phyloP scores from a whole-genome alignment of 2,797 vertebrate genomes.

The Argya squamiceps region DNA sequence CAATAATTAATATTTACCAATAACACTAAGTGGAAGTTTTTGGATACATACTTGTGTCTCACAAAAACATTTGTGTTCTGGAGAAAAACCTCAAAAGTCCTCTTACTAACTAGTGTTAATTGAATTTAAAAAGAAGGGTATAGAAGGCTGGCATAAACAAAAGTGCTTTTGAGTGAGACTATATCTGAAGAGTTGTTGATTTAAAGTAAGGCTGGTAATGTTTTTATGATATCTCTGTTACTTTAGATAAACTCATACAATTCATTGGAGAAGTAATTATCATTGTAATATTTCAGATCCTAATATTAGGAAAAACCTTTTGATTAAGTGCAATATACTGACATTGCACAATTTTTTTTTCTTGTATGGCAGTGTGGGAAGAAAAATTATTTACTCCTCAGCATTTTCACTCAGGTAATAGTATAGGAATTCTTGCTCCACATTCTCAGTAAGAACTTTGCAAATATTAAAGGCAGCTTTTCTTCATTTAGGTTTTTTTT shows the following conservation, averaged over 20 bases:
- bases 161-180: not conserved
- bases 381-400: not conserved
- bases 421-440: not conserved
- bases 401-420: not conserved
- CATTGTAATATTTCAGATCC: conserved; percentile 19
- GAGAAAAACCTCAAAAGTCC: conserved; percentile 13
- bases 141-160: not conserved
- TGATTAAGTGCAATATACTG: conserved; percentile 6
- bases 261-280: conserved; percentile 35
- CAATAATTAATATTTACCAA: not conserved
- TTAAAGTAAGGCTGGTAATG: not conserved
- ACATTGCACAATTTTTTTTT: not conserved
- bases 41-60: not conserved
- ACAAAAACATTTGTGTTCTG: conserved; percentile 18
- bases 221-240: conserved; percentile 7
- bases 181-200: not conserved
- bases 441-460: not conserved
- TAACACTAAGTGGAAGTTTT: not conserved
- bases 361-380: not conserved
- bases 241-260: conserved; percentile 24
- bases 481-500: not conserved
- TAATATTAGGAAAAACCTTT: conserved; percentile 39
- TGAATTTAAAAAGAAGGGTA: not conserved
- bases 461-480: not conserved
- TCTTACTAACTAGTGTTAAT: not conserved